Base-by-base conservation (phyloP, 2,113 vertebrate genomes). In the Sorex fumeus region DNA sequence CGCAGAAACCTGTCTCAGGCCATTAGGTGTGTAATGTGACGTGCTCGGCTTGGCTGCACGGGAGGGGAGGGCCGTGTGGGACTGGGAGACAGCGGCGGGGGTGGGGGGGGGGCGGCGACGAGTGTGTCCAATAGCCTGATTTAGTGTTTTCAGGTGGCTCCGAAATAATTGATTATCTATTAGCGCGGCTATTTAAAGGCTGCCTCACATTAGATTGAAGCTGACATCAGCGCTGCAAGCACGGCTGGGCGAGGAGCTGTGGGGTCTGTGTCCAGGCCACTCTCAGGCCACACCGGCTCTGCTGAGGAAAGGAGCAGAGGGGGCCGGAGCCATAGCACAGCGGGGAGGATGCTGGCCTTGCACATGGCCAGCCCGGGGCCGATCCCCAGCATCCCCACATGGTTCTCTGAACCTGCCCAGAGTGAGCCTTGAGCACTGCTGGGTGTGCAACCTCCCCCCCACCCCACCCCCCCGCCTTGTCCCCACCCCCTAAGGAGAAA, bases 111-210 rank as follows among this genome's bases (percentile, higher is more conserved):
- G n/a, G n/a, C n/a, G n/a, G n/a, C n/a, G n/a, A n/a, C 66, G 92
- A 40, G 93, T 83, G 81, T 93, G 78, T 91, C 81, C 79, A 80
- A 91, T 19, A 47, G 81, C 87, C 84, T 76, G 60, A 89, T 95
- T 95, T 83, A 93, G 88, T 95, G 88, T 88, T 89, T 95, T 92
- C n/a, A n/a, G 88, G 75, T 13, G 40, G 40, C 91, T 87, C 87
- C 84, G 84, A 91, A 92, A 74, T 94, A 88, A 96, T 94, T 94
- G 96, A 96, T 96, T 94, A 94, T 80, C 92, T 91, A 96, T 94
- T 95, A 96, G 60, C 21, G 84, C n/a, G 87, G 84, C 88, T 95
- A 87, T 95, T 96, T 95, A 92, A 95, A 93, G 96, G 93, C 83
- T 76, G 87, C 87, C 43, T 90, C 21, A 25, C 70, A 87, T 93